These are phyloP conservation scores for Pseudotriccus pelzelni DNA, from an alignment of 2,797 vertebrate genomes.

Conservation along the genomic window DNA sequence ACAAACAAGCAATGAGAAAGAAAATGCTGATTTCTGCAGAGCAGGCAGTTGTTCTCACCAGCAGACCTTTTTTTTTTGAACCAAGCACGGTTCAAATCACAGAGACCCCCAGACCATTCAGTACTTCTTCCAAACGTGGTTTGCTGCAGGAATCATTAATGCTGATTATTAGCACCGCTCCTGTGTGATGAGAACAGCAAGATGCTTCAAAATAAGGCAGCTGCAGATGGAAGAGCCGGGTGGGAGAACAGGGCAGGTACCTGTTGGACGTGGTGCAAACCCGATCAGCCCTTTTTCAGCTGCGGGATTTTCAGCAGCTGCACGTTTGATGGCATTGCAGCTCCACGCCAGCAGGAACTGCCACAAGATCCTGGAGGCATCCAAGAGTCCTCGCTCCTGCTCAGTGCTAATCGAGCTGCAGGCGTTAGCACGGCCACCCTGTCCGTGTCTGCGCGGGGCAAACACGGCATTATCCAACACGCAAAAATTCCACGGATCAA, in stretches of 20 bases:
- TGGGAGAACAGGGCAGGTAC: neutral
- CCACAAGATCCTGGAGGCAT: rapidly evolving
- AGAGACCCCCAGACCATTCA: neutral
- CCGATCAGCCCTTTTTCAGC: neutral
- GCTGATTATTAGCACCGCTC: neutral
- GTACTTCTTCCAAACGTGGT: neutral
- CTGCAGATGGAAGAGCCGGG: neutral
- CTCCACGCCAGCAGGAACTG: neutral
- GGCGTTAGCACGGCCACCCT: neutral
- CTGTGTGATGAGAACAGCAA: neutral
- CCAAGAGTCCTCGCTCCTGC: neutral
- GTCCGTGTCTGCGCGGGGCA: neutral
- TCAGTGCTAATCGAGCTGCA: neutral
- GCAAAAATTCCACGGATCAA: neutral
- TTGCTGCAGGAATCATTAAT: neutral
- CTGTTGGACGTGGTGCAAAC: neutral
- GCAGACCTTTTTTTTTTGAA: neutral
- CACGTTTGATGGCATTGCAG: neutral
- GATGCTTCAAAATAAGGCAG: neutral
- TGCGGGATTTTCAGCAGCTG: neutral
- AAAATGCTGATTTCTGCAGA: neutral
- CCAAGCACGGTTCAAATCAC: neutral
- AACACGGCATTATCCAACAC: neutral
- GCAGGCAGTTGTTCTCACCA: neutral
- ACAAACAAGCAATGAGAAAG: neutral